Conservation (phyloP, 2,797 vertebrate species). For the Rhinogobio ventralis region DNA sequence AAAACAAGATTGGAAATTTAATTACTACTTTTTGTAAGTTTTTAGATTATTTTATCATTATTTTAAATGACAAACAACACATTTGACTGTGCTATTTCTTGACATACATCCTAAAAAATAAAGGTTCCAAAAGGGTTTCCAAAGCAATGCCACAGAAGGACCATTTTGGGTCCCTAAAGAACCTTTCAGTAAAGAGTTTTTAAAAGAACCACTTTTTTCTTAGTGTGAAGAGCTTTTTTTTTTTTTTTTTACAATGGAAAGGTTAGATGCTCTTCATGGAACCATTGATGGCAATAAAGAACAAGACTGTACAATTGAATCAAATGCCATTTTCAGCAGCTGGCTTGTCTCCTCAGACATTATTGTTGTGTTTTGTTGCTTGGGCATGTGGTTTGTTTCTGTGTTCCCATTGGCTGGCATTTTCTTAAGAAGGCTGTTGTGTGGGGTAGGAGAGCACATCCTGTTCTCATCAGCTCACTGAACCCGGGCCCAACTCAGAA, state of each 20-base stretch:
- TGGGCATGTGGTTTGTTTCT: slow-evolving; percentile 6
- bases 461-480: slow-evolving; percentile 58
- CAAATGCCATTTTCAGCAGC: neutral
- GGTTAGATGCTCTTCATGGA: too few species aligned
- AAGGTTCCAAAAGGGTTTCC: neutral
- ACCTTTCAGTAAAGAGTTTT: neutral
- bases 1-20: neutral
- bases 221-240: too few species aligned
- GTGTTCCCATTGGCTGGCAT: slow-evolving; percentile 24
- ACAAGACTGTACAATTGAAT: neutral
- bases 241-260: neutral
- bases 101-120: neutral
- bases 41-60: neutral
- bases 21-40: neutral
- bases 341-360: neutral
- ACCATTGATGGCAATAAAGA: neutral
- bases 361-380: slow-evolving; percentile 17
- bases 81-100: neutral
- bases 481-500: slow-evolving; percentile 42
- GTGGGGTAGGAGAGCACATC: slow-evolving; percentile 52
- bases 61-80: neutral
- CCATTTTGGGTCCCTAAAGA: neutral
- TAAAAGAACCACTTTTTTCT: too few species aligned
- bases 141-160: neutral
- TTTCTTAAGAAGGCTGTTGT: slow-evolving; percentile 13